phyloP scores from a whole-genome alignment of 2,888 invertebrate species.

The Sceliomorpha sp. region DNA sequence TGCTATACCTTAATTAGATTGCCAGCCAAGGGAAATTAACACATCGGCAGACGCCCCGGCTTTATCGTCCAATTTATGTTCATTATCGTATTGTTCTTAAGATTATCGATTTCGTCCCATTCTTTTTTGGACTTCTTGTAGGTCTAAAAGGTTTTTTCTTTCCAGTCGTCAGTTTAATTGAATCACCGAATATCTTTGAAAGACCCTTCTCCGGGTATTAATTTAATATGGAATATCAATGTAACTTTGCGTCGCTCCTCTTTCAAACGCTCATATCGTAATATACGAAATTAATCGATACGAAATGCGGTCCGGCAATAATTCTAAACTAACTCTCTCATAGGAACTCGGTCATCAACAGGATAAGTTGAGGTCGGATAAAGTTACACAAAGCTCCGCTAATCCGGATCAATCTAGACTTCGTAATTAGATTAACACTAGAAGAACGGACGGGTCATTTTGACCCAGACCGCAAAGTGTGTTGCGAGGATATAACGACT shows the following conservation, averaged over 20 bases:
- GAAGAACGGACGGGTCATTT: no score
- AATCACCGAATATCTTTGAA: no score
- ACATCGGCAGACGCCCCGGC: constrained; percentile 17
- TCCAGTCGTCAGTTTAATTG: no score
- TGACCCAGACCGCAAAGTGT: neutral
- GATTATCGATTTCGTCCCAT: neutral
- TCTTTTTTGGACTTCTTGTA: no score
- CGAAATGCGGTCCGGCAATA: constrained; percentile 29
- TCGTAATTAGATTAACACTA: constrained; percentile 43
- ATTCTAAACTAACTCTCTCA: constrained; percentile 28
- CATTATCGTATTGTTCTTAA: constrained; percentile 23
- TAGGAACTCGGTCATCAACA: constrained; percentile 26
- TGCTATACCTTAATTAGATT: constrained; percentile 41
- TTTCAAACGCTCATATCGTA: constrained; percentile 4
- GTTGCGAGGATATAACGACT: constrained; percentile 16
- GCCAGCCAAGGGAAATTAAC: constrained; percentile 28
- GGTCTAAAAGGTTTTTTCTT: no score
- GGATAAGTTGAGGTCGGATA: constrained; percentile 34
- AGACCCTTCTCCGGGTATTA: no score
- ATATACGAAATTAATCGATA: constrained; percentile 36
- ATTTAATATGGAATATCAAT: no score
- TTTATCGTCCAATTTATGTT: constrained; percentile 26
- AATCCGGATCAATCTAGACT: constrained; percentile 40
- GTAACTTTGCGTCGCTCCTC: no score
- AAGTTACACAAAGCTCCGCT: constrained; percentile 39